Evolutionary conservation across 2,888 invertebrate species (phyloP).

Genomic region (Bhutanitis thaidina): DNA sequence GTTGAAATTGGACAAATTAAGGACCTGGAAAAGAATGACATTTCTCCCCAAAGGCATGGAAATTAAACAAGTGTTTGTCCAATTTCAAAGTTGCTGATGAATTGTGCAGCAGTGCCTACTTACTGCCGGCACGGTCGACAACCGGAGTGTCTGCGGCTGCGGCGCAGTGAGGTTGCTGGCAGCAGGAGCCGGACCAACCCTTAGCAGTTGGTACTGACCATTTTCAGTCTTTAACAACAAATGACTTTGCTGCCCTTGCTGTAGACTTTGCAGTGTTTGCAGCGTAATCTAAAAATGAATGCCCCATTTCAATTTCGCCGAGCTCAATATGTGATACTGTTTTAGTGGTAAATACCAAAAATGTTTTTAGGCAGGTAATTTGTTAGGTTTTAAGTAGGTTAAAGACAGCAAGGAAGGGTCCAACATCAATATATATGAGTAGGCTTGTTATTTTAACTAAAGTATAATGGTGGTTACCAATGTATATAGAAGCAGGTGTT

Average conservation of each 20-base stretch:
- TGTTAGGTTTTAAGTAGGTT: slow-evolving; percentile 22
- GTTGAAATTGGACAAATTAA: slow-evolving; percentile 46
- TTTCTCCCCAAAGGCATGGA: slow-evolving; percentile 1
- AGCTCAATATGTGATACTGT: slow-evolving; percentile 1
- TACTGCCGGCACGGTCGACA: slow-evolving; percentile 93
- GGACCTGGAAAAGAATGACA: slow-evolving; percentile 1
- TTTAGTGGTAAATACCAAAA: slow-evolving; percentile 11
- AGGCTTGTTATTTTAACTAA: neutral
- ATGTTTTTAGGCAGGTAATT: slow-evolving; percentile 27
- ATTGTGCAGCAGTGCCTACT: slow-evolving; percentile 82
- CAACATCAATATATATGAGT: slow-evolving; percentile 6
- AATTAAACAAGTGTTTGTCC: slow-evolving; percentile 31
- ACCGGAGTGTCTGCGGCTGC: slow-evolving; percentile 87
- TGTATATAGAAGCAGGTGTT: slow-evolving; percentile 3
- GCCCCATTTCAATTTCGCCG: slow-evolving; percentile 56
- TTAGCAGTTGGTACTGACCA: slow-evolving; percentile 95
- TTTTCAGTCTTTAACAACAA: slow-evolving; percentile 97
- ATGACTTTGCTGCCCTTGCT: slow-evolving; percentile 92
- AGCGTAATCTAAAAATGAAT: slow-evolving; percentile 88
- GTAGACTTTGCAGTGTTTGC: slow-evolving; percentile 91
- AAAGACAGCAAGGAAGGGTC: slow-evolving; percentile 6
- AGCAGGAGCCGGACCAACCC: slow-evolving; percentile 87
- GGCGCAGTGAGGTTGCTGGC: slow-evolving; percentile 78
- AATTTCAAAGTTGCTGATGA: slow-evolving; percentile 34
- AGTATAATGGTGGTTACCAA: neutral